Evolutionary conservation across 2,888 invertebrate genomes (phyloP).

Genomic region (Scaptomyza caliginosa): DNA sequence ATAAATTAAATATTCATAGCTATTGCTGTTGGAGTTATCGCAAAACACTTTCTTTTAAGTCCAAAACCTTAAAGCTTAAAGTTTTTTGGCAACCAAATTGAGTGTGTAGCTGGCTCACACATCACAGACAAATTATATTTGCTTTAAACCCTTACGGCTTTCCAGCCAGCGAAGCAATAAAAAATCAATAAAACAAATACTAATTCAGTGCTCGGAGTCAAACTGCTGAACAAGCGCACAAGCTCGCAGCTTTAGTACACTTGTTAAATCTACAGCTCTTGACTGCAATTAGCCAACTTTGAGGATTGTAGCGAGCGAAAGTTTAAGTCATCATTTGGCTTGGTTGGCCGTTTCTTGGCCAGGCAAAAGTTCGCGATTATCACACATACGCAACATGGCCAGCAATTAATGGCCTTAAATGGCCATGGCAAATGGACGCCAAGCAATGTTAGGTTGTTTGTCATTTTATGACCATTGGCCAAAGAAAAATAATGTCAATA

Average conservation of each 20-base stretch:
- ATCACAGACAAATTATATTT: background rate
- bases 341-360: slow-evolving; percentile 11
- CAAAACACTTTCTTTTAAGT: too few species aligned
- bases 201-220: background rate
- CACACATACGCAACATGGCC: slow-evolving; percentile 43
- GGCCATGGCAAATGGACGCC: background rate
- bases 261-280: slow-evolving; percentile 7
- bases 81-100: background rate
- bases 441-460: slow-evolving; percentile 4
- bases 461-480: slow-evolving; percentile 28
- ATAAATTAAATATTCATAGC: too few species aligned
- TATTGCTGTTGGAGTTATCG: too few species aligned
- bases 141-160: background rate
- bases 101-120: background rate
- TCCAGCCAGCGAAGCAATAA: background rate
- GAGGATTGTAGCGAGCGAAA: slow-evolving; percentile 9
- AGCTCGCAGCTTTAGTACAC: too few species aligned
- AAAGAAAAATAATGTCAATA: slow-evolving; percentile 19
- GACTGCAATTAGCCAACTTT: slow-evolving; percentile 32
- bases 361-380: slow-evolving; percentile 24
- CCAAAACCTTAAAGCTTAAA: background rate
- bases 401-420: background rate
- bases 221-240: background rate
- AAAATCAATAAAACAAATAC: background rate
- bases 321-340: slow-evolving; percentile 18